Evolutionary conservation across 2,113 vertebrate genomes (phyloP), one percentile per base, ranked within the genome.

Genomic region (Suncus etruscus): DNA sequence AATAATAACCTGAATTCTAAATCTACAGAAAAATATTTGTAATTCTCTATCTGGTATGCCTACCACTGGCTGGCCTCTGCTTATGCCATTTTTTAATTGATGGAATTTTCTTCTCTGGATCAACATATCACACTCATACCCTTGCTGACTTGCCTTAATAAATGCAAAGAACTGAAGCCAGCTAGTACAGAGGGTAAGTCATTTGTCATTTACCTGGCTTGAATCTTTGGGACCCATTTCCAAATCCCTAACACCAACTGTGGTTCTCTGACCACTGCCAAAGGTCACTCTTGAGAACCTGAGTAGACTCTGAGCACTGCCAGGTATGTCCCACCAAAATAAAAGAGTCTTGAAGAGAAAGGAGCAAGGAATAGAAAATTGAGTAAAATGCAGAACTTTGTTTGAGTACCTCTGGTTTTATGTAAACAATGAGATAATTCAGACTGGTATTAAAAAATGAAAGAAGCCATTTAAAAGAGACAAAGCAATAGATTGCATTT

Each of bases 1-100:
- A 83, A 73, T 70, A 73, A 31, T 9, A 94, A 54, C 15, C 73
- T 68, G 58, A 89, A 92, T 65, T 87, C 29, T 74, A 76, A 66
- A 47, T 24, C 48, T 77, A 73, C 5, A 72, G 4, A 76, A 39
- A 84, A 47, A 54, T 61, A 72, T 24, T 6, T 76, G 7, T 29
- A 39, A 32, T 32, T 75, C 32, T 32, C 61, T 31, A 20, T 8
- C 9, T 45, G 29, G 6, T 12, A 89, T 58, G 63, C 83, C 25
- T 18, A 51, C 45, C 24, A 45, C 18, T 61, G 29, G 24, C 54
- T 83, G 18, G 24, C 83, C 83, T 75, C 39, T 83, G 10, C 27
- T 74, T 32, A 7, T 45, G 32, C 45, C 18, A 72, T 72, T 88
- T 79, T 69, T 31, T 76, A 78, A 87, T 73, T 68, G 58, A 24